These are phyloP conservation scores for Hirtodrosophila confusa DNA, from an alignment of 2,888 invertebrate species.

Conservation along the genomic window DNA sequence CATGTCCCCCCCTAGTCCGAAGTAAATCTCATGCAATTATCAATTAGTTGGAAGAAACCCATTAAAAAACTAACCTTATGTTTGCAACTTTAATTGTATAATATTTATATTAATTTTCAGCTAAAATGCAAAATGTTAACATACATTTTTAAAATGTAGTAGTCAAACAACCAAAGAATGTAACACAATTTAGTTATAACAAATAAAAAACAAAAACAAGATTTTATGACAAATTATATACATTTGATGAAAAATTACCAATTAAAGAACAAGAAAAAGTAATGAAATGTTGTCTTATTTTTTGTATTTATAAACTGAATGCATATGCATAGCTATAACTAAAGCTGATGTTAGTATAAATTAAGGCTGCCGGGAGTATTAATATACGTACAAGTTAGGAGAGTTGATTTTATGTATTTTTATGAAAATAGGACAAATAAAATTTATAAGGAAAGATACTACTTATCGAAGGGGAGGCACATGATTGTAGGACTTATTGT, in stretches of 20 bases:
- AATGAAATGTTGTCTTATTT: not conserved
- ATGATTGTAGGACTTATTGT: too few species aligned
- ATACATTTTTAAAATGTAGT: conserved; percentile 61
- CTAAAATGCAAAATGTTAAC: conserved; percentile 66
- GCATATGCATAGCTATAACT: too few species aligned
- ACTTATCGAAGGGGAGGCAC: too few species aligned
- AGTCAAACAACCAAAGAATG: conserved; percentile 45
- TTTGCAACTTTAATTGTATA: conserved; percentile 65
- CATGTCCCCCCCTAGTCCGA: conserved; percentile 23
- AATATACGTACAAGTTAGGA: too few species aligned
- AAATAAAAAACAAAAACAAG: conserved; percentile 30
- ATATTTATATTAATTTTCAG: conserved; percentile 64
- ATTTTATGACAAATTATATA: conserved; percentile 71
- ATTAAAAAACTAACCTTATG: conserved; percentile 36
- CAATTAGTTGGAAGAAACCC: conserved; percentile 20
- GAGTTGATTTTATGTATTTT: too few species aligned
- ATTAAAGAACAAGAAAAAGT: conserved; percentile 57
- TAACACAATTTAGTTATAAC: conserved; percentile 61
- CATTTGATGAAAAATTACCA: conserved; percentile 54
- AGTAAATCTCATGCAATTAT: conserved; percentile 45
- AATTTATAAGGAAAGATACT: too few species aligned
- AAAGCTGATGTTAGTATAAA: too few species aligned
- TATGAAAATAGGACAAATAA: too few species aligned
- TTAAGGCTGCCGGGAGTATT: too few species aligned
- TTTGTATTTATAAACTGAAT: too few species aligned